A percentile compares a stretch with the other conserved stretches of the same genome.
These are phyloP conservation scores for Acanthosepion pharaonis DNA, from an alignment of 2,888 invertebrate genomes.

Conservation along the genomic window DNA sequence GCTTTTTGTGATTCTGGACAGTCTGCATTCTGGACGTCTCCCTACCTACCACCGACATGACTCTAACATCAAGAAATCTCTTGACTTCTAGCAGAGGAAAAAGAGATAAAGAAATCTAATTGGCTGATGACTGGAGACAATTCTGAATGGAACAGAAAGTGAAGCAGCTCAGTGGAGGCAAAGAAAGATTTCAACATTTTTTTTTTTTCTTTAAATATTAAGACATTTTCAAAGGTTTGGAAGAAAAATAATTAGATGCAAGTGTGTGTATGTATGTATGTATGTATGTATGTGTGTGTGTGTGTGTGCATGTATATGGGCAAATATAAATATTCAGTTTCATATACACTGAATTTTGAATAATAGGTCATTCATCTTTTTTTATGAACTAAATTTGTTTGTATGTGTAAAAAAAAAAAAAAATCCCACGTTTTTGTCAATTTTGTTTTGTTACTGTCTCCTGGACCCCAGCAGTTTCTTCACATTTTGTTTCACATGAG, in stretches of 20 bases:
- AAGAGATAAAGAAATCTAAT: not conserved
- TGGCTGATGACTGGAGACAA: not conserved
- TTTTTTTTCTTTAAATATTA: not conserved
- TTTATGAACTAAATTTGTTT: not conserved
- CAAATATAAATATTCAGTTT: not conserved
- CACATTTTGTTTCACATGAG: not conserved
- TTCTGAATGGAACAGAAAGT: not conserved
- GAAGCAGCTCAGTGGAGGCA: slow-evolving; percentile 15
- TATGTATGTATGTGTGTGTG: not conserved
- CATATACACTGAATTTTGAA: not conserved
- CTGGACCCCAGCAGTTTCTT: not conserved
- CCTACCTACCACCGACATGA: not conserved
- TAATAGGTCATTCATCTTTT: not conserved
- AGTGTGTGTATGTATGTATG: not conserved
- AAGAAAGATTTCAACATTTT: not conserved
- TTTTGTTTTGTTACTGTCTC: not conserved
- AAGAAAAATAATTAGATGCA: not conserved
- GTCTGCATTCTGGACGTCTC: slow-evolving; percentile 33
- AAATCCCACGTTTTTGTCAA: not conserved
- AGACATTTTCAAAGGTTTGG: not conserved
- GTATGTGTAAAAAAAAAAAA: not conserved
- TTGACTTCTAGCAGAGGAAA: not conserved
- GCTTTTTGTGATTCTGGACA: slow-evolving; percentile 9
- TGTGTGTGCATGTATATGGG: not conserved
- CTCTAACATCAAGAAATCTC: not conserved